A percentile compares a stretch with the other conserved stretches of the same genome.
Evolutionary conservation across 1,140 invertebrate genomes (phyloP).

Genomic region (Eumaeus atala): DNA sequence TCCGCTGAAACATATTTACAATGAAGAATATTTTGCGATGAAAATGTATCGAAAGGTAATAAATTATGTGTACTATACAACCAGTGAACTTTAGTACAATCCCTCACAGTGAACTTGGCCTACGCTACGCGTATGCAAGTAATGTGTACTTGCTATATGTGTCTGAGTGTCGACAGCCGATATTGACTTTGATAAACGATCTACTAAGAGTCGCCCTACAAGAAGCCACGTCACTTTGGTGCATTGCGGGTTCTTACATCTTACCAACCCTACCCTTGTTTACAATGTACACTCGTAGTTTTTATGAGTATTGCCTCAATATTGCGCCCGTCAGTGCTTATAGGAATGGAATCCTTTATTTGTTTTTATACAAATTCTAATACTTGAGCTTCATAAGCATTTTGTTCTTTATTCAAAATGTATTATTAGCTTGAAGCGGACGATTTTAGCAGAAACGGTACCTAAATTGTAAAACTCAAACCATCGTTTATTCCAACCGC

Average conservation of each 20-base stretch:
- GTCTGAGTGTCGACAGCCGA: conserved; percentile 52
- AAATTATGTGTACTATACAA: conserved; percentile 36
- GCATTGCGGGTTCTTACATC: conserved; percentile 60
- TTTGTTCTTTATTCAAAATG: conserved; percentile 9
- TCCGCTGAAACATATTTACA: no score
- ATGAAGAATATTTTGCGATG: no score
- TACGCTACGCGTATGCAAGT: conserved; percentile 42
- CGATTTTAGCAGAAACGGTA: no score
- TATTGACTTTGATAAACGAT: conserved; percentile 72
- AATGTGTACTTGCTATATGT: conserved; percentile 52
- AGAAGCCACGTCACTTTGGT: conserved; percentile 68
- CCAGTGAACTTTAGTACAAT: conserved; percentile 30
- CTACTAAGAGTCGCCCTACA: conserved; percentile 55
- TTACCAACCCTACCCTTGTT: conserved; percentile 55
- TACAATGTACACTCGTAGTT: conserved; percentile 56
- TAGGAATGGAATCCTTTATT: conserved; percentile 56
- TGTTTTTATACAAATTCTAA: conserved; percentile 59
- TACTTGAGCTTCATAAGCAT: conserved; percentile 35
- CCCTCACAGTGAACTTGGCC: conserved; percentile 34
- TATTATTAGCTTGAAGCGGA: no score
- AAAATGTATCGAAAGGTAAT: conserved; percentile 15
- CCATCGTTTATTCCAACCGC: no score
- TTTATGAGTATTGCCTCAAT: conserved; percentile 59
- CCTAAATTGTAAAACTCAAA: no score
- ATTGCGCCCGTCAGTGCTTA: conserved; percentile 49